Conservation (phyloP, 2,888 invertebrate genomes). For the Cataglyphis cursor region DNA sequence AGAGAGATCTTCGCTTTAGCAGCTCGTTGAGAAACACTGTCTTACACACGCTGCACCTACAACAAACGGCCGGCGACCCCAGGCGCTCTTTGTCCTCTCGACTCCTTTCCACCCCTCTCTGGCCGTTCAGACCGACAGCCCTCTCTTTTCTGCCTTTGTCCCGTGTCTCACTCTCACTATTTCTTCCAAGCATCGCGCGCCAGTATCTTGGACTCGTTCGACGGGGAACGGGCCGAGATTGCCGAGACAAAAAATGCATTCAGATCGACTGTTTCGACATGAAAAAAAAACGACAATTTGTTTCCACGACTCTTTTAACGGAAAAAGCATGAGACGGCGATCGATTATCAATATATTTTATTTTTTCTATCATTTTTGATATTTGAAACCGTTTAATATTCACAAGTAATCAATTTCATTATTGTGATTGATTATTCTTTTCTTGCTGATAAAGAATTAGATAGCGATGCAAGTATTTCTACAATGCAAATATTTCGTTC, state of each 20-base stretch:
- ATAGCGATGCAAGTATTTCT: background rate
- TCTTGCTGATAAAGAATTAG: background rate
- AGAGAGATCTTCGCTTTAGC: background rate
- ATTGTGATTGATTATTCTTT: background rate
- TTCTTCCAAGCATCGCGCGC: conserved; percentile 35
- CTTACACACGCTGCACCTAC: conserved; percentile 73
- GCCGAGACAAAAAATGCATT: conserved; percentile 33
- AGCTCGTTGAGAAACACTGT: conserved; percentile 61
- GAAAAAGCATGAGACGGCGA: too few relatives aligned
- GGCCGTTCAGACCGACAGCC: conserved; percentile 1
- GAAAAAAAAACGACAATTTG: background rate
- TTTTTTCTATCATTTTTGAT: background rate
- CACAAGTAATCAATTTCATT: background rate
- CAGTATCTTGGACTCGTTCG: conserved; percentile 35
- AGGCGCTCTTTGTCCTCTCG: conserved; percentile 77
- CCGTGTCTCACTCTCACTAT: conserved; percentile 50
- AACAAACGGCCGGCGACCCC: conserved; percentile 81
- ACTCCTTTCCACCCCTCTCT: conserved; percentile 52
- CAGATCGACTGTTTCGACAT: conserved; percentile 34
- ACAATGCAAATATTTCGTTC: background rate
- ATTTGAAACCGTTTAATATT: background rate
- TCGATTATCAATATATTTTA: background rate
- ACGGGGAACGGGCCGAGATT: conserved; percentile 16
- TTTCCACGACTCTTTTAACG: background rate
- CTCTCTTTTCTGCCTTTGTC: conserved; percentile 60